Conservation (phyloP, 2,797 vertebrate species). For the Adrianichthys oophorus region DNA sequence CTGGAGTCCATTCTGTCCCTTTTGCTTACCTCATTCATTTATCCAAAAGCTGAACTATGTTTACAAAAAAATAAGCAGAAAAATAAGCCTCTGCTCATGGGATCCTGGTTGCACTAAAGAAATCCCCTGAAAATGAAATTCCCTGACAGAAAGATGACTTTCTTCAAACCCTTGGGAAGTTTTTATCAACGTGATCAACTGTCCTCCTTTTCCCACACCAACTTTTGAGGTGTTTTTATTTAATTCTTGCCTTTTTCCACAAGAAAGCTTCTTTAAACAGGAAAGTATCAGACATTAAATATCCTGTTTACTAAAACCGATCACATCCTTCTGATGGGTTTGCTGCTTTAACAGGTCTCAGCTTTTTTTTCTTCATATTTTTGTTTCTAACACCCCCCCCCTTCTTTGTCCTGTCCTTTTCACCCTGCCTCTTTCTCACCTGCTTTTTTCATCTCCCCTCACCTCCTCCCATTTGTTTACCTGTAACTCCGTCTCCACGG, state of each 20-base stretch:
- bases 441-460: neutral
- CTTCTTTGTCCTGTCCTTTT: neutral
- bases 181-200: constrained; percentile 3
- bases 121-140: constrained; percentile 1
- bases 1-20: neutral
- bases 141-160: constrained; percentile 20
- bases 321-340: no score
- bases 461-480: constrained; percentile 59
- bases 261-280: no score
- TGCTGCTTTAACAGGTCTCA: neutral
- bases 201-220: constrained; percentile 10
- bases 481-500: constrained; percentile 56
- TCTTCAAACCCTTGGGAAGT: constrained; percentile 14
- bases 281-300: no score
- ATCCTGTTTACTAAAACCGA: no score
- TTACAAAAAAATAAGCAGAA: neutral
- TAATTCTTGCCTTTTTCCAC: no score
- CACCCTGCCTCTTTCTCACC: neutral
- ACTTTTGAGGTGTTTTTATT: no score
- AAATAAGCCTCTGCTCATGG: neutral
- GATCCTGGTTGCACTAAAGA: neutral
- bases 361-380: neutral
- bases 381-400: neutral
- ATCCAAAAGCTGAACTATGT: neutral
- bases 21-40: neutral